These are phyloP conservation scores for Paragorgia papillata DNA, from an alignment of 92 coral and sea anemone genomes.

Conservation along the genomic window DNA sequence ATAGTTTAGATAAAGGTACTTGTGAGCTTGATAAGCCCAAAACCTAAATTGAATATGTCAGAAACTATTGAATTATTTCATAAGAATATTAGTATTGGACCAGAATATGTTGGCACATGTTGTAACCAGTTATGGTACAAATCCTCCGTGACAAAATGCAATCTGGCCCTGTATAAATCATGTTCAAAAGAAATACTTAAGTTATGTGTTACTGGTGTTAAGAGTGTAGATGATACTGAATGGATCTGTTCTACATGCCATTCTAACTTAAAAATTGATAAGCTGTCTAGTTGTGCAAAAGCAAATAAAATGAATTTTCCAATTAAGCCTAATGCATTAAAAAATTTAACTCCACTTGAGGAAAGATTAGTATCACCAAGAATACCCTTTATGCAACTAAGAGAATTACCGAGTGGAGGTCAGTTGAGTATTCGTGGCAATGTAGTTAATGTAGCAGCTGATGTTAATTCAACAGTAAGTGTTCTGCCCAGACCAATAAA, in stretches of 20 bases:
- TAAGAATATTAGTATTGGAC: constrained; percentile 29
- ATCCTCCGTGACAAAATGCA: constrained; percentile 41
- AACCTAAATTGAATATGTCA: constrained; percentile 5
- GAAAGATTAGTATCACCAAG: constrained; percentile 60
- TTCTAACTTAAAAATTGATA: constrained; percentile 42
- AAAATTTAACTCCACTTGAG: constrained; percentile 60
- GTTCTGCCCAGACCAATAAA: constrained; percentile 54
- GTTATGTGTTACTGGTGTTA: constrained; percentile 42
- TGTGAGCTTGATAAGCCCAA: not conserved
- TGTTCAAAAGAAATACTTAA: constrained; percentile 28
- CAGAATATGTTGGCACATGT: constrained; percentile 43
- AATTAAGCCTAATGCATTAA: constrained; percentile 34
- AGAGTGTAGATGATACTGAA: constrained; percentile 50
- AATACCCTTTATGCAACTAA: constrained; percentile 64
- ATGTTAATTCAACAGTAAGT: constrained; percentile 45
- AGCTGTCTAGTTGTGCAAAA: constrained; percentile 53
- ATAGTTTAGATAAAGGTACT: not conserved
- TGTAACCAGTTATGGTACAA: constrained; percentile 49
- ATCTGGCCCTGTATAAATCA: constrained; percentile 10
- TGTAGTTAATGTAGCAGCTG: constrained; percentile 67
- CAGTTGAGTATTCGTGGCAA: constrained; percentile 59
- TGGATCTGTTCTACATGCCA: constrained; percentile 53
- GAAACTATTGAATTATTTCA: constrained; percentile 41
- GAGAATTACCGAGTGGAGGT: constrained; percentile 66
- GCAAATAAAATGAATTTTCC: constrained; percentile 63